Evolutionary conservation across 2,113 vertebrate genomes (phyloP), one percentile per base, ranked within the genome.

Genomic region (Phoenicopterus ruber): DNA sequence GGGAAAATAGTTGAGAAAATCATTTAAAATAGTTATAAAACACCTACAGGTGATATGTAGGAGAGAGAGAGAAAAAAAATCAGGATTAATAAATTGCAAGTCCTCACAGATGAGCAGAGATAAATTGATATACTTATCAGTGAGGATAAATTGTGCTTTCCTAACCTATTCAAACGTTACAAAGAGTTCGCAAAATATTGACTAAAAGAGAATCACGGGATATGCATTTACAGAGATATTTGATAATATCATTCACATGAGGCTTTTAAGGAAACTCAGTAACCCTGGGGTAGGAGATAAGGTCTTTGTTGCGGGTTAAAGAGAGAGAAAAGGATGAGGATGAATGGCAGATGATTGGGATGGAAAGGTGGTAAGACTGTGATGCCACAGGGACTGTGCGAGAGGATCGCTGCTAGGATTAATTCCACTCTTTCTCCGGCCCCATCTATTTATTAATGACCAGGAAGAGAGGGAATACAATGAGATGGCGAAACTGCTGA

Each of bases 401-500:
- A 70, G 57, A 63, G 46, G 50, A 93, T 71, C 78, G 17, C 61
- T 94, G 54, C 74, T 88, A 82, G 69, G 72, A 96, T 94, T 73
- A 88, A 90, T 97, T 94, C 94, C 42, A 63, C 44, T 82, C 83
- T 69, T 93, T 79, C 66, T 91, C 71, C 0, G 0, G 44, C 47
- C 58, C 82, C 40, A 55, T 94, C 85, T 91, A 71, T 94, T 97
- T 94, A 96, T 94, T 97, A 97, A 96, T 96, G 92, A 89, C 50
- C 80, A 91, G 81, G 49, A 93, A 94, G 57, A 93, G 42, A 83
- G n/a, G 34, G 58, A 90, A 46, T 91, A 97, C 95, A 96, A 93
- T 84, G 76, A 96, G 90, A 91, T 61, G 31, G 95, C 84, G 93
- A 94, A 96, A 96, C 74, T 97, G 93, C 96, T 97, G 96, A 97